These are phyloP conservation scores for Penaeus japonicus DNA, from an alignment of 1,140 invertebrate species.

Conservation along the genomic window DNA sequence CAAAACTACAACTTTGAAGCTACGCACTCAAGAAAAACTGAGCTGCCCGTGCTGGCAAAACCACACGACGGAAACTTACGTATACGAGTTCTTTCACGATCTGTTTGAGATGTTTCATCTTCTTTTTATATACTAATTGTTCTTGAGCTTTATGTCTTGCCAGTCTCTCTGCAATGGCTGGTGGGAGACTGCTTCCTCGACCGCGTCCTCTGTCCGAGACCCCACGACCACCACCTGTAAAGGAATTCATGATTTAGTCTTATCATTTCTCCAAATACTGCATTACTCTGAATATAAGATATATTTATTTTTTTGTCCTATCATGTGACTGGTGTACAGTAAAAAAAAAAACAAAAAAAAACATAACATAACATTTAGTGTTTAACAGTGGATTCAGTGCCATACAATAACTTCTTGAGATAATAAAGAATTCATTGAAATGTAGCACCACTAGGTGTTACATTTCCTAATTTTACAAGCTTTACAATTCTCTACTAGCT, in stretches of 20 bases:
- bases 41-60: background rate
- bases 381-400: no score
- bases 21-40: no score
- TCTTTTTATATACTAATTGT: slow-evolving; percentile 36
- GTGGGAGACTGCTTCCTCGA: slow-evolving; percentile 34
- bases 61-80: background rate
- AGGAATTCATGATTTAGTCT: background rate
- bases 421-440: no score
- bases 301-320: no score
- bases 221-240: background rate
- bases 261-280: background rate
- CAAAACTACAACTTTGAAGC: no score
- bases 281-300: background rate
- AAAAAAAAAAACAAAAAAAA: no score
- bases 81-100: slow-evolving; percentile 37
- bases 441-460: no score
- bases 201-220: slow-evolving; percentile 30
- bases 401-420: no score
- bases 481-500: no score
- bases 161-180: slow-evolving; percentile 46
- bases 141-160: slow-evolving; percentile 46
- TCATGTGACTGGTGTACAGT: no score
- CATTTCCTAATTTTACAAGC: no score
- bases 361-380: no score
- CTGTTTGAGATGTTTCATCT: slow-evolving; percentile 26